Percentiles rank a stretch among this genome's conserved stretches.
Conservation (phyloP, 2,113 vertebrate genomes). For the Fregata magnificens region DNA sequence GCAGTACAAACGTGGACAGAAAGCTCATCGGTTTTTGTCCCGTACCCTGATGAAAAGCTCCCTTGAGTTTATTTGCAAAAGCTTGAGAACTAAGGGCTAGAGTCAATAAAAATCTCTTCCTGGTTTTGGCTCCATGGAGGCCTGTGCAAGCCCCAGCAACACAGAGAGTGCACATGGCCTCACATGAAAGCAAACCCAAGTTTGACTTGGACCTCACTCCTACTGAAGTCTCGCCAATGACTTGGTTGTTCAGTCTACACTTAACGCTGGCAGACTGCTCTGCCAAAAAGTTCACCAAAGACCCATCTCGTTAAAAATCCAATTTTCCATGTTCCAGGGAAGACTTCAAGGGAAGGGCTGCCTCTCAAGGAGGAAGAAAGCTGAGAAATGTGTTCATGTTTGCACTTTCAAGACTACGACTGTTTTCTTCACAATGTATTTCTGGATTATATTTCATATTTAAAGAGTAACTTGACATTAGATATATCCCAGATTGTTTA, state of each 20-base stretch:
- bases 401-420: background rate
- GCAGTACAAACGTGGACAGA: background rate
- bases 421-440: background rate
- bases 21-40: fast-evolving
- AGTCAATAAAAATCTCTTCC: background rate
- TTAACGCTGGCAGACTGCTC: background rate
- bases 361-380: background rate
- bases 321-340: background rate
- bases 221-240: background rate
- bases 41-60: background rate
- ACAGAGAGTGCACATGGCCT: background rate
- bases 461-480: background rate
- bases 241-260: background rate
- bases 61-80: background rate
- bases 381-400: background rate
- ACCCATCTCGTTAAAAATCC: background rate
- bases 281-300: background rate
- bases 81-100: background rate
- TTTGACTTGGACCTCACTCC: background rate
- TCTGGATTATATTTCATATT: background rate
- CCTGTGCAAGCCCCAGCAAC: background rate
- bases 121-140: background rate
- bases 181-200: background rate
- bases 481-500: background rate
- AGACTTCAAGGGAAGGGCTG: background rate